Evolutionary conservation across 2,888 invertebrate genomes (phyloP).

Genomic region (Agrotis ipsilon): DNA sequence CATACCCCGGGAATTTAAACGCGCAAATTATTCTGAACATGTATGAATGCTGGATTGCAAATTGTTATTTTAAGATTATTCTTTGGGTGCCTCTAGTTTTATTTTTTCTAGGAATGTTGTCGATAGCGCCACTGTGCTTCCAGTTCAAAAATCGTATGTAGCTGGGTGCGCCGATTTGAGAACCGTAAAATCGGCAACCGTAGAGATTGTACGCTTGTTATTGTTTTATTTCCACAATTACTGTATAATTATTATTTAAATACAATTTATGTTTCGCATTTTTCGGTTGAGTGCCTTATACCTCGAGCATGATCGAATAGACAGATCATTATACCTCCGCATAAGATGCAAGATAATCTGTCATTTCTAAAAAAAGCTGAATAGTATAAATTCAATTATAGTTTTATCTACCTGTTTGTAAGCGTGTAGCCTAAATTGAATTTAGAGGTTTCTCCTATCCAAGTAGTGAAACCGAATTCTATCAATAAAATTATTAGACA

Average conservation of each 20-base stretch:
- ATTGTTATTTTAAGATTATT: slow-evolving; percentile 39
- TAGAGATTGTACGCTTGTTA: slow-evolving; percentile 35
- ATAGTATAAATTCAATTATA: slow-evolving; percentile 49
- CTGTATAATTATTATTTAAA: slow-evolving; percentile 27
- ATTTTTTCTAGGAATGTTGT: slow-evolving; percentile 30
- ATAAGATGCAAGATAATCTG: slow-evolving; percentile 29
- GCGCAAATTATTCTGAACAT: slow-evolving; percentile 60
- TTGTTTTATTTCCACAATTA: slow-evolving; percentile 31
- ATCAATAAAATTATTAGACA: slow-evolving; percentile 57
- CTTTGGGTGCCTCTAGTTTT: slow-evolving; percentile 25
- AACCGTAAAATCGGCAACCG: slow-evolving; percentile 36
- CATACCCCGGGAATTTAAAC: slow-evolving; percentile 56
- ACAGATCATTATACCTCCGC: too few relatives aligned
- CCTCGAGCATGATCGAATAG: neutral
- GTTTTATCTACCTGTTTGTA: slow-evolving; percentile 43
- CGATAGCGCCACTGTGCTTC: slow-evolving; percentile 4
- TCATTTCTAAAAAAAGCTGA: slow-evolving; percentile 28
- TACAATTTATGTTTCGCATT: slow-evolving; percentile 41
- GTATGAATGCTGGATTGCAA: slow-evolving; percentile 53
- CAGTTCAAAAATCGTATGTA: slow-evolving; percentile 5
- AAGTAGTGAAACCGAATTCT: slow-evolving; percentile 59
- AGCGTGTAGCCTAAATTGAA: slow-evolving; percentile 56
- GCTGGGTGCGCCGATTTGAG: slow-evolving; percentile 3
- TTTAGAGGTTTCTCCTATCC: slow-evolving; percentile 50
- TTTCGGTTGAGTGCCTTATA: slow-evolving; percentile 14